Percentiles rank a stretch among this genome's conserved stretches.
These are phyloP conservation scores for Leguminivora glycinivorella DNA, from an alignment of 1,140 invertebrate species.

Conservation along the genomic window DNA sequence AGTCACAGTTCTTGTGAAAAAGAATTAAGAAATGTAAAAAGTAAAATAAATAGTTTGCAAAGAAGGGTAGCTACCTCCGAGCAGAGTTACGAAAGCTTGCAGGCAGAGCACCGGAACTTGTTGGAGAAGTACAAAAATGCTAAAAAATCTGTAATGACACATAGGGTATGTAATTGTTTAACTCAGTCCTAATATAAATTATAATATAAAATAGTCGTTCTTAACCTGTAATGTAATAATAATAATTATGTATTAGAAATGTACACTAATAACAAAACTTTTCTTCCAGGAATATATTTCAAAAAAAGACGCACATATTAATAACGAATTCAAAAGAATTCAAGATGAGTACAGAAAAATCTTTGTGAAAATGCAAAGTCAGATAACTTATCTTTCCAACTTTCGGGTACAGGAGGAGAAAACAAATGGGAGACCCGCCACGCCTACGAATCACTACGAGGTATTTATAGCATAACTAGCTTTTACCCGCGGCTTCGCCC, in stretches of 20 bases:
- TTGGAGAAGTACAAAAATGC: constrained; percentile 80
- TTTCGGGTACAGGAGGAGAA: constrained; percentile 54
- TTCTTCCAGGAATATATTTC: constrained; percentile 69
- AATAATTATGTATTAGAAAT: background rate
- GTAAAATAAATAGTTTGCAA: constrained; percentile 55
- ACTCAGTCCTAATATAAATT: background rate
- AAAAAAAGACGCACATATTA: constrained; percentile 75
- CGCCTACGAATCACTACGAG: constrained; percentile 45
- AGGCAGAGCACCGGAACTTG: constrained; percentile 61
- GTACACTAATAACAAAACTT: background rate
- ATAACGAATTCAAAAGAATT: constrained; percentile 72
- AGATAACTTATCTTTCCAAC: constrained; percentile 60
- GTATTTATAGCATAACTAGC: too few relatives aligned
- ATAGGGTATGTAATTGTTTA: constrained; percentile 65
- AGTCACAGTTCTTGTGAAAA: constrained; percentile 50
- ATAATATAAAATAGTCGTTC: background rate
- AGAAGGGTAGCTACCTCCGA: constrained; percentile 50
- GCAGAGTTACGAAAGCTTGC: constrained; percentile 41
- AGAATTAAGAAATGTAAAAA: constrained; percentile 55
- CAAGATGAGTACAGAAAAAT: constrained; percentile 71
- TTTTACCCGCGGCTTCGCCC: too few relatives aligned
- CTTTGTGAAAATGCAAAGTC: constrained; percentile 65
- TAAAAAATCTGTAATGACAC: constrained; percentile 79
- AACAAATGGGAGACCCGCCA: constrained; percentile 39
- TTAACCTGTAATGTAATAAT: background rate